Percentiles rank a stretch among this genome's conserved stretches.
These are phyloP conservation scores for Centropristis striata DNA, from an alignment of 2,113 vertebrate species.

Conservation along the genomic window DNA sequence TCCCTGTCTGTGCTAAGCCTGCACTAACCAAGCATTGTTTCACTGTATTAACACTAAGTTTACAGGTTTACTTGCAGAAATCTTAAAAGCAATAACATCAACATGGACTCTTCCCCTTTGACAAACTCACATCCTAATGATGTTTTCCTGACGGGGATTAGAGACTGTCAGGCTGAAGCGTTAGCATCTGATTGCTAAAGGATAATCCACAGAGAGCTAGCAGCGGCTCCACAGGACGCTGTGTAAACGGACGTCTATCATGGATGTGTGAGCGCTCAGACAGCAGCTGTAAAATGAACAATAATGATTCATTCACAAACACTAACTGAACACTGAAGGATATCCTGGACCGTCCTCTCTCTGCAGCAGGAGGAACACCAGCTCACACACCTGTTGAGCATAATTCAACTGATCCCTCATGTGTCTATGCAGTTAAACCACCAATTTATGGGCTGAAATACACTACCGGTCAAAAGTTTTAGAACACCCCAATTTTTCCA, in stretches of 20 bases:
- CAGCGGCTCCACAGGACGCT: constrained; percentile 12
- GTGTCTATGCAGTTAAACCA: too few species aligned
- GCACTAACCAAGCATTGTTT: constrained; percentile 77
- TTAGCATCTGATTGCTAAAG: constrained; percentile 55
- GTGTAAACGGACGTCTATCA: not conserved
- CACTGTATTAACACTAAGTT: constrained; percentile 58
- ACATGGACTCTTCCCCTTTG: constrained; percentile 81
- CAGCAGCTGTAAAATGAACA: not conserved
- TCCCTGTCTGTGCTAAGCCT: constrained; percentile 54
- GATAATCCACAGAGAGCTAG: constrained; percentile 43
- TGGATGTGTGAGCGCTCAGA: not conserved
- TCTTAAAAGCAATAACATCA: constrained; percentile 62
- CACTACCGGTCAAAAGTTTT: too few species aligned
- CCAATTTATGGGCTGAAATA: too few species aligned
- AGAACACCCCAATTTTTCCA: too few species aligned
- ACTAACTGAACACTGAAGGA: constrained; percentile 23
- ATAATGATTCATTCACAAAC: constrained; percentile 19
- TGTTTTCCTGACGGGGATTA: constrained; percentile 66
- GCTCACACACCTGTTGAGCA: not conserved
- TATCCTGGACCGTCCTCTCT: constrained; percentile 32
- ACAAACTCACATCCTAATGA: constrained; percentile 72
- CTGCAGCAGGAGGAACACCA: not conserved
- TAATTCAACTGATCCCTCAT: too few species aligned
- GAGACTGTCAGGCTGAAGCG: constrained; percentile 56
- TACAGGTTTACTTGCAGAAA: constrained; percentile 56